Evolutionary conservation across 2,888 invertebrate species (phyloP).

Genomic region (Apodemia zela): DNA sequence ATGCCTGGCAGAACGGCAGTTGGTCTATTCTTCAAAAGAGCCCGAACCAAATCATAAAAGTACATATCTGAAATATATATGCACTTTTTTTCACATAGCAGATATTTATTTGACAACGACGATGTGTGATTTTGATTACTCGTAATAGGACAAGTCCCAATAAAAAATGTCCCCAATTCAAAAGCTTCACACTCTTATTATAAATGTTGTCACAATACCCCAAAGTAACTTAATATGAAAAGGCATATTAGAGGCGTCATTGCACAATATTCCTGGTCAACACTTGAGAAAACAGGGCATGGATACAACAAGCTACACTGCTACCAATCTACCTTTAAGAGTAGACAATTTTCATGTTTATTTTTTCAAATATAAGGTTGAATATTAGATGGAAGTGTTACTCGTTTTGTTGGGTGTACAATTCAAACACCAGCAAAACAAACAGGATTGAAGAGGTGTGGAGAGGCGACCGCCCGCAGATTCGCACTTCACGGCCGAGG

Average conservation of each 20-base stretch:
- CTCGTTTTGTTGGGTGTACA: slow-evolving; percentile 25
- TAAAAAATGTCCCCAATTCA: background rate
- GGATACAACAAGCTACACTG: slow-evolving; percentile 17
- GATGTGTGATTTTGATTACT: no score
- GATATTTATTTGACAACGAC: no score
- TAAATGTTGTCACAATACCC: slow-evolving; percentile 22
- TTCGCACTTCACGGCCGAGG: slow-evolving; percentile 49
- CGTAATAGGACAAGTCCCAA: no score
- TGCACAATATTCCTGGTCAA: slow-evolving; percentile 40
- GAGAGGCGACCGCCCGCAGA: slow-evolving; percentile 60
- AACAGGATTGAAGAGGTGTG: slow-evolving; percentile 43
- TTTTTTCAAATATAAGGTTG: slow-evolving; percentile 7
- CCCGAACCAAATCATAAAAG: no score
- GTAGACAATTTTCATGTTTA: slow-evolving; percentile 20
- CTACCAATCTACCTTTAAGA: background rate
- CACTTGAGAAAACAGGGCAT: slow-evolving; percentile 35
- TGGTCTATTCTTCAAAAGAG: no score
- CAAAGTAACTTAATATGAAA: slow-evolving; percentile 39
- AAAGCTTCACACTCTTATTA: slow-evolving; percentile 5
- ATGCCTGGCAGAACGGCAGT: no score
- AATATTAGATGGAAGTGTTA: slow-evolving; percentile 22
- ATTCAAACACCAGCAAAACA: slow-evolving; percentile 61
- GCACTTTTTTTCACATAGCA: no score
- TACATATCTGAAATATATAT: no score
- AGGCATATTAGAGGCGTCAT: slow-evolving; percentile 35